Percentiles rank a stretch among this genome's conserved stretches.
phyloP scores from a whole-genome alignment of 2,888 invertebrate genomes.

The Tetranychus piercei region DNA sequence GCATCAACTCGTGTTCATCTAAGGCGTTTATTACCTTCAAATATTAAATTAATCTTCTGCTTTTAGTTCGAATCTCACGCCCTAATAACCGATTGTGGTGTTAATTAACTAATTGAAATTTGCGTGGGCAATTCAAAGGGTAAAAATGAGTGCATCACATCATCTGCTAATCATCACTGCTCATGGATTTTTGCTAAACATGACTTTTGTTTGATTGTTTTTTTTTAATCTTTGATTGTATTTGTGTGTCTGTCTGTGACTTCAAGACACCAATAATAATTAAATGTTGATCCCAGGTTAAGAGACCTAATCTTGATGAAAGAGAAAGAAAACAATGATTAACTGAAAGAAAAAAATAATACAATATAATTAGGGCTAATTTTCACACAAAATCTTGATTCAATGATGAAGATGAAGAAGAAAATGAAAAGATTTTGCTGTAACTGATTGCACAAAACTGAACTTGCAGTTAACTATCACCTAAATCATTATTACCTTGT shows the following conservation, averaged over 20 bases:
- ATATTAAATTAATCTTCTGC: not conserved
- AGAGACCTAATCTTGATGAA: not conserved
- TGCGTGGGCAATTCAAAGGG: not conserved
- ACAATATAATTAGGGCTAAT: not conserved
- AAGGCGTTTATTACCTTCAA: not conserved
- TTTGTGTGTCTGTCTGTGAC: too few relatives aligned
- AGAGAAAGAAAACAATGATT: too few relatives aligned
- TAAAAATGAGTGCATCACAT: not conserved
- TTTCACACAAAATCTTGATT: not conserved
- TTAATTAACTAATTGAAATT: not conserved
- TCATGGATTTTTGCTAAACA: too few relatives aligned
- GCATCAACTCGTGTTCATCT: not conserved
- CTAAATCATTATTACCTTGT: too few relatives aligned
- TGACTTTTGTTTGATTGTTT: too few relatives aligned
- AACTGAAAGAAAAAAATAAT: not conserved
- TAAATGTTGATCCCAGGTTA: not conserved
- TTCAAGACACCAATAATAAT: not conserved
- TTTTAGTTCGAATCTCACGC: not conserved
- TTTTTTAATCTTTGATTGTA: too few relatives aligned
- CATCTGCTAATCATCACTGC: too few relatives aligned
- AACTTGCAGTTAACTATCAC: too few relatives aligned
- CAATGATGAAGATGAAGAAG: not conserved
- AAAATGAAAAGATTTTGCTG: too few relatives aligned
- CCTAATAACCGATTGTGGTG: not conserved
- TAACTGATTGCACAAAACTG: too few relatives aligned